phyloP scores from a whole-genome alignment of 2,797 vertebrate genomes.

The Percopsis omiscomaycus region DNA sequence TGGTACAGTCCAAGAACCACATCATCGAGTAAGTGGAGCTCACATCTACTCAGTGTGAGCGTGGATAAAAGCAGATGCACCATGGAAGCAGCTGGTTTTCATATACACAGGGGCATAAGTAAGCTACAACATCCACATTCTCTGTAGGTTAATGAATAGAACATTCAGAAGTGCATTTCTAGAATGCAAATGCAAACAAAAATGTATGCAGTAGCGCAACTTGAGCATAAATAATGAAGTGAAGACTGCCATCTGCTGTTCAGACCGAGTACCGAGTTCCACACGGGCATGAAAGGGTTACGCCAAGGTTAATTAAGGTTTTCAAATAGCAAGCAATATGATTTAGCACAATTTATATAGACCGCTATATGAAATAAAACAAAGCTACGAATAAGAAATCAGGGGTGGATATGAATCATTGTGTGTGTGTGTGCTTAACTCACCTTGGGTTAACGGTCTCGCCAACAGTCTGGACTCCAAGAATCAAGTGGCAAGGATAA shows the following conservation, averaged over 20 bases:
- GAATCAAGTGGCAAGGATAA: slow-evolving; percentile 81
- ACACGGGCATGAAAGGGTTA: no score
- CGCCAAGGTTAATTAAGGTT: neutral
- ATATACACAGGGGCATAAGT: neutral
- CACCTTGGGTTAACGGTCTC: neutral
- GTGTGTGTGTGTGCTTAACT: neutral
- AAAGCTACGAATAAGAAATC: neutral
- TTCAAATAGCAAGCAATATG: neutral
- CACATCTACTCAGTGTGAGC: neutral
- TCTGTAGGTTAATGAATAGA: neutral
- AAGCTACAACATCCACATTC: neutral
- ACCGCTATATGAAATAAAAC: neutral
- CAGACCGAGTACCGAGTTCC: neutral
- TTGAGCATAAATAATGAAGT: neutral
- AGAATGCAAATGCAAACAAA: neutral
- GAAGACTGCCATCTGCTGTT: slow-evolving; percentile 70
- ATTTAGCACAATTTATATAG: neutral
- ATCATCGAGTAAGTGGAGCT: slow-evolving; percentile 85
- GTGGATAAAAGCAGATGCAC: neutral
- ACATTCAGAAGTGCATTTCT: neutral
- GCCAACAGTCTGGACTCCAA: slow-evolving; percentile 77
- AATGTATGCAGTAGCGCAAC: neutral
- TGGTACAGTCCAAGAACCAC: slow-evolving; percentile 88
- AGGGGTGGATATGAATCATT: neutral
- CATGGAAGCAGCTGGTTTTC: neutral